phyloP scores from a whole-genome alignment of 2,888 invertebrate species.

The Amphipoea oculea region DNA sequence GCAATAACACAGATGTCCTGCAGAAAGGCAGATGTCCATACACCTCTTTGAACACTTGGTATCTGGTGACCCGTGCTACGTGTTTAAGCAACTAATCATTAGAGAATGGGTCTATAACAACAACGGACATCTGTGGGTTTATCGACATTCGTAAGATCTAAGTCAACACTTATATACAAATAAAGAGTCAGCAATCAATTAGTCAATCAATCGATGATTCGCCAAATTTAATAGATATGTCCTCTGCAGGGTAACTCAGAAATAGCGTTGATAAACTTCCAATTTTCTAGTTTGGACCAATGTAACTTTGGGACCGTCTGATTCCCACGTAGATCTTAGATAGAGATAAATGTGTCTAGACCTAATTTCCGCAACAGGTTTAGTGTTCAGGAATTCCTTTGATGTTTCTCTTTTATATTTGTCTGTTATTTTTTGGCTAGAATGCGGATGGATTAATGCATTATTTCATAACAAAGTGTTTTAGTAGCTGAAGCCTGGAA shows the following conservation, averaged over 20 bases:
- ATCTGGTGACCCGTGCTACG: too few relatives aligned
- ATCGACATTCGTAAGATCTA: not conserved
- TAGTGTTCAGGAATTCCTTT: constrained; percentile 22
- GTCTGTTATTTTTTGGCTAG: not conserved
- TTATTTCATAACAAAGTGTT: not conserved
- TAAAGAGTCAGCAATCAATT: constrained; percentile 3
- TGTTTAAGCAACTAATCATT: too few relatives aligned
- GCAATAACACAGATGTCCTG: too few relatives aligned
- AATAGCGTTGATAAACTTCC: constrained; percentile 13
- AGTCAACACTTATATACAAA: not conserved
- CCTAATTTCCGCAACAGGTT: constrained; percentile 20
- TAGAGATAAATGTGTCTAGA: constrained; percentile 40
- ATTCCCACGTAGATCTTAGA: constrained; percentile 24
- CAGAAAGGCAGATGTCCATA: not conserved
- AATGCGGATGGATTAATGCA: not conserved
- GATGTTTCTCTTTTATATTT: constrained; percentile 22
- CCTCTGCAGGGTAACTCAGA: constrained; percentile 20
- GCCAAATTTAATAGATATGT: constrained; percentile 20
- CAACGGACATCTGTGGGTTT: not conserved
- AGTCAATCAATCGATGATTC: constrained; percentile 13
- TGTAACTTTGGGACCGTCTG: not conserved
- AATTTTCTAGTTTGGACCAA: constrained; percentile 33
- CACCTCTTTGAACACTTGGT: too few relatives aligned
- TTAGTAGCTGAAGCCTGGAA: not conserved
- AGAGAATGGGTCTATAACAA: not conserved